Evolutionary conservation across 2,113 vertebrate genomes (phyloP).

Genomic region (Picathartes gymnocephalus): DNA sequence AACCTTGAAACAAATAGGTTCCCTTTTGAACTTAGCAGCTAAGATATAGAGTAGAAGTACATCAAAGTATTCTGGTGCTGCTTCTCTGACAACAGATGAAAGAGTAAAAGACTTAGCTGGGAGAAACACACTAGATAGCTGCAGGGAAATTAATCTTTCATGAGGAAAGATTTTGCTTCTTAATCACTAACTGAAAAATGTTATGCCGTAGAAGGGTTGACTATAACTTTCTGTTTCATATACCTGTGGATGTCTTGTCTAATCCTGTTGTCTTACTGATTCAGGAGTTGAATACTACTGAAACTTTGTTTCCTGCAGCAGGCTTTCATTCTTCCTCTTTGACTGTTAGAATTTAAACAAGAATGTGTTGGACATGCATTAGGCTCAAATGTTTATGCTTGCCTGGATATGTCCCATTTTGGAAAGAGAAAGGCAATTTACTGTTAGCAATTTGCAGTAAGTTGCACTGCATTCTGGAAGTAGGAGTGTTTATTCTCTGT

Average conservation of each 20-base stretch:
- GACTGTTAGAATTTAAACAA: not conserved
- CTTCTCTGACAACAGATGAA: not conserved
- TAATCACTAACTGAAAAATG: not conserved
- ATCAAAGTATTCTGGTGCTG: not conserved
- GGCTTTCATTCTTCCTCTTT: not conserved
- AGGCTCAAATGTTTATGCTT: not conserved
- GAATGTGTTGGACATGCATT: not conserved
- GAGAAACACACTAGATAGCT: not conserved
- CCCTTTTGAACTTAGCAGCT: not conserved
- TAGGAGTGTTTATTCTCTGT: not conserved
- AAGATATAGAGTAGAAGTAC: not conserved
- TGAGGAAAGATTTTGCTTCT: not conserved
- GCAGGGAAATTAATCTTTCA: not conserved
- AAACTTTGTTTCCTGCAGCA: not conserved
- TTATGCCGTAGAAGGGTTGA: not conserved
- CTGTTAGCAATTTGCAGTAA: not conserved
- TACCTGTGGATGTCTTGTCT: not conserved
- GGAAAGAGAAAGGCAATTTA: not conserved
- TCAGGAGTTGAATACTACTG: not conserved
- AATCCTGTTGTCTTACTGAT: not conserved
- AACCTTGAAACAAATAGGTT: not conserved
- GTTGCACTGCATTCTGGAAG: not conserved
- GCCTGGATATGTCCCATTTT: rapidly evolving
- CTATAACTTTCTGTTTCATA: not conserved
- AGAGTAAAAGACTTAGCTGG: not conserved